Base-by-base conservation (phyloP, 1,140 invertebrate species). In the Ylistrum balloti region DNA sequence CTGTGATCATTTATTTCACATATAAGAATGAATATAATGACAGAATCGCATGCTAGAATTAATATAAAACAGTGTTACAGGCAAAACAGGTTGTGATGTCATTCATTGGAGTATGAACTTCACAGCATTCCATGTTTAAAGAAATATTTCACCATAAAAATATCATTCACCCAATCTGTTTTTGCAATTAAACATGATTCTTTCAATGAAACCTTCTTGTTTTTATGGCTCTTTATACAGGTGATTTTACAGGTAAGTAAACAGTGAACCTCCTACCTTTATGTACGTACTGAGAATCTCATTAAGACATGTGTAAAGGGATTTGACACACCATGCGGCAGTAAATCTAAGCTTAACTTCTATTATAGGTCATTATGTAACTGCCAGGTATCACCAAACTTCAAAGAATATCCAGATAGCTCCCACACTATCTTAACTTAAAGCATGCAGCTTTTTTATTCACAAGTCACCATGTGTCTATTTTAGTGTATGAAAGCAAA, bases 241-340 rank as follows among this genome's bases (percentile, higher is more conserved):
- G 56, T 28, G n/a, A 74, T 74, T 74, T 74, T 74, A 74, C 56
- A 74, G 56, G 56, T 74, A 74, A 74, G 56, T 74, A 74, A 74
- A 74, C 56, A 22, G 22, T 56, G 9, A 22, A 56, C 45, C 45
- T 22, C 45, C 13, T 56, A 56, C 45, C 45, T 56, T 15, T 56
- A 56, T 56, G 13, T 56, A 20, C 22, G 28, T n/a, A 48, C 11
- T 48, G 45, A 74, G 56, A 74, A 74, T 74, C 56, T 74, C 56
- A n/a, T 74, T 74, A 74, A 28, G 56, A 74, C n/a, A 7, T 5
- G 56, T 74, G 56, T 28, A 74, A 28, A 17, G n/a, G 56, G 56
- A 17, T 74, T 74, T 74, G 22, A 74, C 56, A 74, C 56, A 74
- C 56, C n/a, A 74, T 74, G n/a, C 56, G 17, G n/a, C 56, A n/a